Evolutionary conservation across 2,113 vertebrate genomes (phyloP).

Genomic region (Salvelinus alpinus): DNA sequence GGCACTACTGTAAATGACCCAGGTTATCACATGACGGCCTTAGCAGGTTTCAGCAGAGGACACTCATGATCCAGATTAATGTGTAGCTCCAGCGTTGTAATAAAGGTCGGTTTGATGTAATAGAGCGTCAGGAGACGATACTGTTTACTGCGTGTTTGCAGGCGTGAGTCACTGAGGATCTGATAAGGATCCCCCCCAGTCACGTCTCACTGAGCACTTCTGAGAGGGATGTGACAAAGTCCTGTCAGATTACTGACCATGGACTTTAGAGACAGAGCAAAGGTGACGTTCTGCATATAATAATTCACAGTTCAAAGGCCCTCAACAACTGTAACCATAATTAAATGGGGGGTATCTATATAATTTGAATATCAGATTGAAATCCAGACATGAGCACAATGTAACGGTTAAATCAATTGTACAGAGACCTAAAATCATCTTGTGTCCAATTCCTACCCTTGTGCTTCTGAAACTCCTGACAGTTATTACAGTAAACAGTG

Average conservation of each 20-base stretch:
- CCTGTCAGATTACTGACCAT: constrained; percentile 57
- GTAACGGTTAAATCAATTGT: not conserved
- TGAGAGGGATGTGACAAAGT: constrained; percentile 60
- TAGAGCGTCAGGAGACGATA: constrained; percentile 43
- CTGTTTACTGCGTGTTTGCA: constrained; percentile 50
- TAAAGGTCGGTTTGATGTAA: constrained; percentile 61
- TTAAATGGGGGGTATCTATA: not conserved
- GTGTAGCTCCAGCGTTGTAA: constrained; percentile 60
- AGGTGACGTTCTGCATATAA: constrained; percentile 57
- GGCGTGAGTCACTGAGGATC: constrained; percentile 48
- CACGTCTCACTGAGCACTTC: constrained; percentile 63
- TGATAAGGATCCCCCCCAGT: constrained; percentile 59
- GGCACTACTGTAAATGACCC: constrained; percentile 62
- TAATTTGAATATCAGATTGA: not conserved
- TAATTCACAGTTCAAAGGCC: constrained; percentile 45
- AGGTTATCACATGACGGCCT: constrained; percentile 65
- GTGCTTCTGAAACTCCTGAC: not conserved
- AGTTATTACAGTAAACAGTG: not conserved
- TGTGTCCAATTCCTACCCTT: not conserved
- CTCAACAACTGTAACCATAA: not conserved
- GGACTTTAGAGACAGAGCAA: constrained; percentile 63
- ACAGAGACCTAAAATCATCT: too few relatives aligned
- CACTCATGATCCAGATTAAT: constrained; percentile 61
- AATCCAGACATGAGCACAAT: not conserved
- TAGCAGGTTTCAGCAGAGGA: constrained; percentile 24